A percentile compares a stretch with the other conserved stretches of the same genome.
phyloP scores from a whole-genome alignment of 1,140 invertebrate species.

The Cherax destructor region DNA sequence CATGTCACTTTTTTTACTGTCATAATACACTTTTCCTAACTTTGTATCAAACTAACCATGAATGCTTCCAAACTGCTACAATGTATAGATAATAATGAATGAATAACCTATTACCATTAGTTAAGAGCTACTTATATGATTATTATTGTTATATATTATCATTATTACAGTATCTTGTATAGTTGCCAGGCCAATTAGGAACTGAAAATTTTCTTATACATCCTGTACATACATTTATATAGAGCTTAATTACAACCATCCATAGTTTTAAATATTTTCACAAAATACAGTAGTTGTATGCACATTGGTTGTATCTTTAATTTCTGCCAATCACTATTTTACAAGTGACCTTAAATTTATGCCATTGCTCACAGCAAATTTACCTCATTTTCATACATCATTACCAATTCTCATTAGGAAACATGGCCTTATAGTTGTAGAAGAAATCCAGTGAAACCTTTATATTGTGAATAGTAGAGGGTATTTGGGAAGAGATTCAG shows the following conservation, averaged over 20 bases:
- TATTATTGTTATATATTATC: conserved; percentile 66
- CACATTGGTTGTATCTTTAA: conserved; percentile 54
- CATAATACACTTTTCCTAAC: conserved; percentile 57
- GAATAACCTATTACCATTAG: conserved; percentile 60
- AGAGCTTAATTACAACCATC: conserved; percentile 61
- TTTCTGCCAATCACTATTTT: conserved; percentile 39
- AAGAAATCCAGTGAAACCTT: conserved; percentile 35
- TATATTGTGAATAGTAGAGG: conserved; percentile 20
- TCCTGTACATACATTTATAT: conserved; percentile 55
- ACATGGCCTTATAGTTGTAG: conserved; percentile 65
- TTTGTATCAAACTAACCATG: conserved; percentile 64
- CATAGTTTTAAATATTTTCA: conserved; percentile 38
- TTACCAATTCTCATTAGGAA: conserved; percentile 44
- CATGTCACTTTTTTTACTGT: conserved; percentile 59
- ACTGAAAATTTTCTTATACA: conserved; percentile 59
- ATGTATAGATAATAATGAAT: conserved; percentile 59
- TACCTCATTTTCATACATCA: conserved; percentile 35
- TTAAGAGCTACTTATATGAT: conserved; percentile 59
- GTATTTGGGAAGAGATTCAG: conserved; percentile 20
- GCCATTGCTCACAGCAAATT: conserved; percentile 57
- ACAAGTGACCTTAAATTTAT: conserved; percentile 64
- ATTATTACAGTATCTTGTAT: conserved; percentile 52
- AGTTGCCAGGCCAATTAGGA: conserved; percentile 58
- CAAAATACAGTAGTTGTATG: conserved; percentile 33
- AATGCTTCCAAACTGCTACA: conserved; percentile 68